Base-by-base conservation (phyloP, 1,140 invertebrate genomes). In the Oreohelix idahoensis region DNA sequence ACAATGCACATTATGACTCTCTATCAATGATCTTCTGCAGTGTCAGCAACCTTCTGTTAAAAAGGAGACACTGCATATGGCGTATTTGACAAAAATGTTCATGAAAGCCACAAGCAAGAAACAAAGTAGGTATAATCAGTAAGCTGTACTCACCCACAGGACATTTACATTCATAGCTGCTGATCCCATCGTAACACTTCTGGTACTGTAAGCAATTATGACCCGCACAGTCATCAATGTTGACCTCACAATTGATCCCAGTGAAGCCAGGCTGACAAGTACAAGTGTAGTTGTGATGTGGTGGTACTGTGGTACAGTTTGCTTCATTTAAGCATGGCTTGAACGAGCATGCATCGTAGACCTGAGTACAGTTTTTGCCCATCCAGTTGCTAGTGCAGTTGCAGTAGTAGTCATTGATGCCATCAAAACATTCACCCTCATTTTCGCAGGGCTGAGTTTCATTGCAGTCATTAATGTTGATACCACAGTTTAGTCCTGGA, bases 351-450 rank as follows among this genome's bases (percentile, higher is more conserved):
- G 89, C 88, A 73, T 91, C 71, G 96, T 97, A 98, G 88, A 97
- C 96, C 0, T 98, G 96, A 88, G 97, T 96, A 89, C 97, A 98
- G 0, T 97, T 94, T 87, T 96, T 96, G 11, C 89, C 89, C 87
- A 88, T 89, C 87, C 86, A 89, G 1, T 86, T 81, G 5, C 78
- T 0, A 0, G 83, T 70, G 73, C 90, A 91, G 38, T 70, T 81
- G 83, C 90, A 91, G 36, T 38, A 58, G 84, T 96, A 98, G 81
- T 94, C 95, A 92, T 97, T 97, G 66, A 98, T 94, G 17, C 94
- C 94, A 92, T 99, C 97, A 11, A 70, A 79, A 79, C 90, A 91
- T n/a, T 53, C 79, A 15, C 85, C 90, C 17, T 79, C 82, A 74
- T 90, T 87, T 26, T 84, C 69, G 83, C 88, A 90, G 17, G 85